Percentiles rank a stretch among this genome's conserved stretches.
phyloP scores from a whole-genome alignment of 2,797 vertebrate species.

The Ispidina lecontei region DNA sequence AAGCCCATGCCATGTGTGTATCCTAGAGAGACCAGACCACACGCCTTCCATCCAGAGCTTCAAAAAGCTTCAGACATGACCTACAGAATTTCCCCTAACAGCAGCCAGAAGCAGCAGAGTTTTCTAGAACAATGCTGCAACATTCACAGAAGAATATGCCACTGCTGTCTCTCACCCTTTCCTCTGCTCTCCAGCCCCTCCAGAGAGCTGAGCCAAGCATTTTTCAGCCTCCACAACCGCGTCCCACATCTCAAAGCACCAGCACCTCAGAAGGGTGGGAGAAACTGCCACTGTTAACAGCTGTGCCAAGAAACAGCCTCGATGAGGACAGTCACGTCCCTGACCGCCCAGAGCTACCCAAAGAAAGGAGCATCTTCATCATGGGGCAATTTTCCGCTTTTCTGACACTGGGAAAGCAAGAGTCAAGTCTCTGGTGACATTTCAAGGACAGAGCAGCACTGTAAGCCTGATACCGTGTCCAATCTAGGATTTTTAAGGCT shows the following conservation, averaged over 20 bases:
- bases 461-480: background rate
- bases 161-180: background rate
- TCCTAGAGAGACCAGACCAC: background rate
- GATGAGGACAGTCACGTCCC: background rate
- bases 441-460: slow-evolving; percentile 19
- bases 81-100: background rate
- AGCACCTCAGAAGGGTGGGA: background rate
- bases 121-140: background rate
- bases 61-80: background rate
- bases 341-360: background rate
- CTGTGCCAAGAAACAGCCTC: fast-evolving
- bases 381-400: background rate
- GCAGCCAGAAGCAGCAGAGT: background rate
- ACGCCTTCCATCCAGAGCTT: background rate
- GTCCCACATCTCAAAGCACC: fast-evolving
- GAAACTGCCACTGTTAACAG: background rate
- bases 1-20: background rate
- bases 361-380: background rate
- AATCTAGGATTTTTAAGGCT: slow-evolving; percentile 7
- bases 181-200: background rate
- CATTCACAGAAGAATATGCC: fast-evolving
- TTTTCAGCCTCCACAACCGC: background rate
- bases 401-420: background rate
- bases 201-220: fast-evolving
- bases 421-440: background rate